Percentiles rank a stretch among this genome's conserved stretches.
Conservation (phyloP, 2,113 vertebrate genomes). For the Charina bottae region DNA sequence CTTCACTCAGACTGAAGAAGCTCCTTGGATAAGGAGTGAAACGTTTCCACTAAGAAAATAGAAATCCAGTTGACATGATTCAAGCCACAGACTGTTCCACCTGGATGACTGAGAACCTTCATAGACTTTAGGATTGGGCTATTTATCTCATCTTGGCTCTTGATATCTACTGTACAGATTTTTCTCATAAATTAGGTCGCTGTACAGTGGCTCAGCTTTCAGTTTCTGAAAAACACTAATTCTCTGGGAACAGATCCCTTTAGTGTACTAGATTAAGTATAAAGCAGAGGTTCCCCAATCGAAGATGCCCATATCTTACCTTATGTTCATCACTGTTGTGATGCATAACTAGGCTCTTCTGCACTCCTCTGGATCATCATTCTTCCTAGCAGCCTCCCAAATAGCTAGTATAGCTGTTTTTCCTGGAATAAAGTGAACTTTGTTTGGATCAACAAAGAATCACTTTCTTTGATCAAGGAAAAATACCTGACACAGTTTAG, state of each 20-base stretch:
- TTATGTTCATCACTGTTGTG: not conserved
- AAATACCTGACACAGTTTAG: not conserved
- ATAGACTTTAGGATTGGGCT: not conserved
- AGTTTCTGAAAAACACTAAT: not conserved
- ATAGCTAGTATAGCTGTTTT: not conserved
- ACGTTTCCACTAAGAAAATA: no score
- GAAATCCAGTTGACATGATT: no score
- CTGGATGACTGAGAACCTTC: no score
- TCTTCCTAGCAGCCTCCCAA: not conserved
- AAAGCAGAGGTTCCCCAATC: not conserved
- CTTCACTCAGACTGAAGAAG: no score
- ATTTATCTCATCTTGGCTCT: not conserved
- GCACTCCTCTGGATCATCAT: not conserved
- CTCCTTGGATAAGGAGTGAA: no score
- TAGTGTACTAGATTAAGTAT: not conserved
- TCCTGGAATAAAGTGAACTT: not conserved
- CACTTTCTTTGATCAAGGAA: not conserved
- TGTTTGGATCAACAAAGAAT: not conserved
- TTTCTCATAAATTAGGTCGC: not conserved
- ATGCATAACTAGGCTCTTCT: not conserved
- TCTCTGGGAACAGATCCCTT: not conserved
- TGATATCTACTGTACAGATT: not conserved
- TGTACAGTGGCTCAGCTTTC: not conserved
- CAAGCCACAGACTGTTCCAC: no score
- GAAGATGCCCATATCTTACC: not conserved